Percentiles rank a stretch among this genome's conserved stretches.
Evolutionary conservation across 1,140 invertebrate species (phyloP).

Genomic region (Spodoptera frugiperda): DNA sequence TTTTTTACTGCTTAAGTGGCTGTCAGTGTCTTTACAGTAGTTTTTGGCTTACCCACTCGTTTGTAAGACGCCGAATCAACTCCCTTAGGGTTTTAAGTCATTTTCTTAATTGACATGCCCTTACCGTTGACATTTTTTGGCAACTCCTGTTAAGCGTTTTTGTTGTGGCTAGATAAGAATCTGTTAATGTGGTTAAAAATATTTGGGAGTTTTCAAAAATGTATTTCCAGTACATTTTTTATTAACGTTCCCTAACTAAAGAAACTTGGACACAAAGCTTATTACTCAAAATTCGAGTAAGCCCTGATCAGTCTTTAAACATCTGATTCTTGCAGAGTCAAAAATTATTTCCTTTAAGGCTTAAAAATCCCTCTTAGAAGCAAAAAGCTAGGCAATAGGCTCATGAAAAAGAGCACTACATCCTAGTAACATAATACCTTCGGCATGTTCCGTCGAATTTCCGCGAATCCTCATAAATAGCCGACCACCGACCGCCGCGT

Average conservation of each 20-base stretch:
- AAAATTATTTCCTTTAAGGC: not conserved
- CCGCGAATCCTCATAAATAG: conserved; percentile 64
- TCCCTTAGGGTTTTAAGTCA: conserved; percentile 28
- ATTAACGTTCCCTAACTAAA: too few relatives aligned
- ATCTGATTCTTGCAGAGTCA: too few relatives aligned
- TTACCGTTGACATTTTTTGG: conserved; percentile 17
- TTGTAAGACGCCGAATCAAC: conserved; percentile 12
- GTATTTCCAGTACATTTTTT: too few relatives aligned
- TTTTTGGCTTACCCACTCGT: conserved; percentile 18
- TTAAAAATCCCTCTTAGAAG: too few relatives aligned
- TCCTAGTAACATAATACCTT: conserved; percentile 60
- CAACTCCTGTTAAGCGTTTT: conserved; percentile 12
- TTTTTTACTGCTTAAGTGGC: conserved; percentile 68
- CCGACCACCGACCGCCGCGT: conserved; percentile 67
- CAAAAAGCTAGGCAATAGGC: too few relatives aligned
- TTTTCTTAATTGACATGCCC: conserved; percentile 28
- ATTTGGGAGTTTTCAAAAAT: too few relatives aligned
- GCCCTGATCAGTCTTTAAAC: too few relatives aligned
- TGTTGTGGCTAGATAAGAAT: not conserved
- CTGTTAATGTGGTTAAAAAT: not conserved
- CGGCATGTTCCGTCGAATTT: conserved; percentile 53
- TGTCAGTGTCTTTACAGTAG: conserved; percentile 56
- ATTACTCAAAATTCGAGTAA: too few relatives aligned
- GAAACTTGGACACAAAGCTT: too few relatives aligned
- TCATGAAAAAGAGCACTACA: not conserved